Percentiles rank a stretch among this genome's conserved stretches.
These are phyloP conservation scores for Tachina lurida DNA, from an alignment of 2,888 invertebrate genomes.

Conservation along the genomic window DNA sequence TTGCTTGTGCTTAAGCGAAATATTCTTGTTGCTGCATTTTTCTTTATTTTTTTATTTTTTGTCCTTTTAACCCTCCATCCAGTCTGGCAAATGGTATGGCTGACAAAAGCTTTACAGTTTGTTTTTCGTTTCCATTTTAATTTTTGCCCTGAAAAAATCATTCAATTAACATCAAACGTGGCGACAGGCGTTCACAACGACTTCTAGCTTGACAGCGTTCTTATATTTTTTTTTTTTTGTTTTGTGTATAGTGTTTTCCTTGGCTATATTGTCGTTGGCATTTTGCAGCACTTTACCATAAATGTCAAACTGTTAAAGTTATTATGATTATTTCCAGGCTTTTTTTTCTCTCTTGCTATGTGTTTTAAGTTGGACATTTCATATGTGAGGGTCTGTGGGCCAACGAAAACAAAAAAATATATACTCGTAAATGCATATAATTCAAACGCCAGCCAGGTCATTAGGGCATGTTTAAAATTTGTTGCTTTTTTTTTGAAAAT, in stretches of 20 bases:
- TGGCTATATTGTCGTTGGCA: conserved; percentile 28
- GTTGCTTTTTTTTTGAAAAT: conserved; percentile 34
- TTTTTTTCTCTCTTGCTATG: conserved; percentile 2
- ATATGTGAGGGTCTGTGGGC: conserved; percentile 42
- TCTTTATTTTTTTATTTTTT: conserved; percentile 17
- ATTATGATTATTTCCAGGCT: conserved; percentile 66
- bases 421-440: not conserved
- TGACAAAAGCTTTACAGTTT: conserved; percentile 38
- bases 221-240: conserved; percentile 9
- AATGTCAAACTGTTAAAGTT: conserved; percentile 68
- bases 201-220: conserved; percentile 27
- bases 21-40: conserved; percentile 29
- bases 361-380: conserved; percentile 7
- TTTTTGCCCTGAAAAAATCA: conserved; percentile 65
- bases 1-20: conserved; percentile 39
- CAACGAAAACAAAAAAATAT: conserved; percentile 24
- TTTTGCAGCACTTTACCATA: conserved; percentile 65
- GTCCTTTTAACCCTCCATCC: not conserved
- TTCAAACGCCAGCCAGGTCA: conserved; percentile 52
- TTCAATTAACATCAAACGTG: conserved; percentile 71
- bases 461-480: conserved; percentile 57
- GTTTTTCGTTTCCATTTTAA: conserved; percentile 49
- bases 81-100: conserved; percentile 6
- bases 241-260: conserved; percentile 11
- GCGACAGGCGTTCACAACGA: conserved; percentile 59